Evolutionary conservation across 2,113 vertebrate species (phyloP).

Genomic region (Vimba vimba): DNA sequence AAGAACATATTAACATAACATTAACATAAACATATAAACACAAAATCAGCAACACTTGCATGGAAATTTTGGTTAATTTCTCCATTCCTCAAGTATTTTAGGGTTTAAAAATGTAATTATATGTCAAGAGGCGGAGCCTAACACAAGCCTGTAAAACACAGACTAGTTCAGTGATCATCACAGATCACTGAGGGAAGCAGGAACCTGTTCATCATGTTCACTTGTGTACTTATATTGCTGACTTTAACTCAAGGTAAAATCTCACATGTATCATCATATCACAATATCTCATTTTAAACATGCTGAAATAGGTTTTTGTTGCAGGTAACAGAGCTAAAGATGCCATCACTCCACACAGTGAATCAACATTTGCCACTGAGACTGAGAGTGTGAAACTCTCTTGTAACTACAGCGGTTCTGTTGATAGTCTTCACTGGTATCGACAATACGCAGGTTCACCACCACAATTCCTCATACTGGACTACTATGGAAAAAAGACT

Average conservation of each 20-base stretch:
- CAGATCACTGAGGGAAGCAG: not conserved
- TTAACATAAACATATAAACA: not conserved
- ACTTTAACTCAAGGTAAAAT: slow-evolving; percentile 1
- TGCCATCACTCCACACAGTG: slow-evolving; percentile 12
- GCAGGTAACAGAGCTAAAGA: not conserved
- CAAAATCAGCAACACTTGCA: not conserved
- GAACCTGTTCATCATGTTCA: not conserved
- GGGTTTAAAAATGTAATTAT: not conserved
- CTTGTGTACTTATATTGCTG: not conserved
- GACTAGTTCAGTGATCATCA: not conserved
- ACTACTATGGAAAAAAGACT: not conserved
- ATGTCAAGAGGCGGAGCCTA: not conserved
- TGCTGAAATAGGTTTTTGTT: not conserved
- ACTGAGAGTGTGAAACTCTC: not conserved
- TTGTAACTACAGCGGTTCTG: slow-evolving; percentile 27
- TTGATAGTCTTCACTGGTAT: slow-evolving; percentile 30
- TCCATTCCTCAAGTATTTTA: not conserved
- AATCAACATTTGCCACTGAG: not conserved
- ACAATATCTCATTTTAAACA: not conserved
- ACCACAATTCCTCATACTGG: slow-evolving; percentile 29
- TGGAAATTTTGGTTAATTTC: not conserved
- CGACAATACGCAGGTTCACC: not conserved
- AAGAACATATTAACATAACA: too few relatives aligned
- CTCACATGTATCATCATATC: not conserved
- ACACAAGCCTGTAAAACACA: not conserved